Percentiles rank a stretch among this genome's conserved stretches.
phyloP scores from a whole-genome alignment of 2,797 vertebrate species.

The Pseudochirops corinnae region DNA sequence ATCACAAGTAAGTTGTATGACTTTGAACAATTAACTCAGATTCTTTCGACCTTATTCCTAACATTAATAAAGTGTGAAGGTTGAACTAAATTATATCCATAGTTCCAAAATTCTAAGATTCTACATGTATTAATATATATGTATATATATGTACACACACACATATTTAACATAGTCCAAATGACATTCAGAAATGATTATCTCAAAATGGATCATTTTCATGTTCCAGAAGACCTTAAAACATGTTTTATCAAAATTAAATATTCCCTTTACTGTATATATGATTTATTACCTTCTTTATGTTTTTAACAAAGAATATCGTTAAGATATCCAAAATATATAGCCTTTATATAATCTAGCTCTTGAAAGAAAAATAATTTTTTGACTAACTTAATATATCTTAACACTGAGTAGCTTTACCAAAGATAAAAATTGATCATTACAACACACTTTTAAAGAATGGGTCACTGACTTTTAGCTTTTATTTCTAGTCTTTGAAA shows the following conservation, averaged over 20 bases:
- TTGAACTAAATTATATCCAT: background rate
- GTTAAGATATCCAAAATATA: slow-evolving; percentile 68
- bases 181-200: background rate
- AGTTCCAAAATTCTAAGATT: background rate
- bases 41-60: background rate
- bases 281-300: slow-evolving; percentile 69
- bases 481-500: slow-evolving; percentile 80
- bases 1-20: background rate
- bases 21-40: background rate
- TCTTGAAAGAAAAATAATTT: slow-evolving; percentile 72
- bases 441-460: slow-evolving; percentile 66
- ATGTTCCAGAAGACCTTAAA: slow-evolving; percentile 37
- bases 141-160: background rate
- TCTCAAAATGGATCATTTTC: background rate
- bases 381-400: slow-evolving; percentile 63
- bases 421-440: slow-evolving; percentile 68
- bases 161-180: background rate
- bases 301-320: slow-evolving; percentile 71
- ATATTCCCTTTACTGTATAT: slow-evolving; percentile 20
- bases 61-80: background rate
- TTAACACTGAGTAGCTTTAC: slow-evolving; percentile 66
- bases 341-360: slow-evolving; percentile 67
- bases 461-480: slow-evolving; percentile 66
- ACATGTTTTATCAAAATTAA: slow-evolving; percentile 48
- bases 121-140: background rate